Conservation (phyloP, 2,797 vertebrate species). For the Falco biarmicus region DNA sequence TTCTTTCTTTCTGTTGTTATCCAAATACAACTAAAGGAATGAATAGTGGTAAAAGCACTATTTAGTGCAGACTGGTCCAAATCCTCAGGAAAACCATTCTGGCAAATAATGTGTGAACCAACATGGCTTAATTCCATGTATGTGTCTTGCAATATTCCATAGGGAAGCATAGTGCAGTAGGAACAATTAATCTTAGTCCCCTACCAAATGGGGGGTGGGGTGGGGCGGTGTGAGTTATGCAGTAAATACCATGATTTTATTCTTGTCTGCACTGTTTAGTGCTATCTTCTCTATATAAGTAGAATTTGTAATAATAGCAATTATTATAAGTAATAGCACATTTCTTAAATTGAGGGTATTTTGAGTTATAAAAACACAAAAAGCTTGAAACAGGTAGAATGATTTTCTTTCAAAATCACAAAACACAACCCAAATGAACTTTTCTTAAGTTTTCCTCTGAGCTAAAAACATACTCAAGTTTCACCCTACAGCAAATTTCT, state of each 20-base stretch:
- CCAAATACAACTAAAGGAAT: neutral
- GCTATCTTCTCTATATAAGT: neutral
- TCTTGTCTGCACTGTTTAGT: neutral
- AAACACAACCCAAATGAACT: neutral
- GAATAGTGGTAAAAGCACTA: neutral
- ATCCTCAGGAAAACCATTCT: neutral
- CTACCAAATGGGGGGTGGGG: neutral
- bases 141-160: neutral
- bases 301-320: neutral
- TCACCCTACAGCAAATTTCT: constrained; percentile 60
- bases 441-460: neutral
- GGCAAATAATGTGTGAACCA: neutral
- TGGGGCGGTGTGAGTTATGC: neutral
- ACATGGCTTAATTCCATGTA: neutral
- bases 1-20: neutral
- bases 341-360: constrained; percentile 21
- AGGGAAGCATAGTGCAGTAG: neutral
- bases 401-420: neutral
- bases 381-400: neutral
- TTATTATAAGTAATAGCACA: neutral
- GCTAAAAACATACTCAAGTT: constrained; percentile 35
- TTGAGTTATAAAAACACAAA: neutral
- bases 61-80: neutral
- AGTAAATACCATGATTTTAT: neutral
- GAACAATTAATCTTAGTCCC: neutral